These are phyloP conservation scores for Bolborhynchus lineola DNA, from an alignment of 2,113 vertebrate genomes.

Conservation along the genomic window DNA sequence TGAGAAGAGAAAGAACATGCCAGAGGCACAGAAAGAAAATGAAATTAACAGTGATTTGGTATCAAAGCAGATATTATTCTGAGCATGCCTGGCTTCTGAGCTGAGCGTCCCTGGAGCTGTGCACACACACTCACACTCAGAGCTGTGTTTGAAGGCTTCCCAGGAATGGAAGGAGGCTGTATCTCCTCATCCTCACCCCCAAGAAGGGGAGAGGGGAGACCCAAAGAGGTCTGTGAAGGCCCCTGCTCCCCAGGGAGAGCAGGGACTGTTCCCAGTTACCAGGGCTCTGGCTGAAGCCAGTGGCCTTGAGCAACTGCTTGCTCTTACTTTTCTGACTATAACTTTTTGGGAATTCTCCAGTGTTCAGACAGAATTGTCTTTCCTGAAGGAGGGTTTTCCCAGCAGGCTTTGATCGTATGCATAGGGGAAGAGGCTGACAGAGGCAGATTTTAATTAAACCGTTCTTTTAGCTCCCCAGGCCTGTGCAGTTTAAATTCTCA, in stretches of 20 bases:
- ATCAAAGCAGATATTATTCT: neutral
- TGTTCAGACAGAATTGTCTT: neutral
- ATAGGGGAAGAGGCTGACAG: neutral
- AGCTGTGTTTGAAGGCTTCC: neutral
- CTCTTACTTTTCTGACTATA: neutral
- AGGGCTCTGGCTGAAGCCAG: neutral
- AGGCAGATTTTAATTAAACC: conserved; percentile 52
- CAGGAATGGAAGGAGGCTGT: neutral
- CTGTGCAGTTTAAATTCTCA: conserved; percentile 6
- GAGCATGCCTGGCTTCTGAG: neutral
- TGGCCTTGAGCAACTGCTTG: neutral
- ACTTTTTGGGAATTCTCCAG: neutral
- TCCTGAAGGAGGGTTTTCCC: neutral
- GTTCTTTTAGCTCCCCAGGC: conserved; percentile 21
- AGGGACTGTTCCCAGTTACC: neutral
- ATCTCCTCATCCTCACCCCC: neutral
- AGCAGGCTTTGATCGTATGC: neutral
- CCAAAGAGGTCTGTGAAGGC: neutral
- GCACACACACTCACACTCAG: neutral
- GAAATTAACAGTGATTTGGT: neutral
- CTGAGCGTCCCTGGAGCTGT: neutral
- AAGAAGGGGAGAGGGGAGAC: neutral
- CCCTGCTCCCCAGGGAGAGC: neutral
- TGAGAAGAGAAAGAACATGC: neutral
- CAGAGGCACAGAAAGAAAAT: neutral